These are phyloP conservation scores for Bimastos eiseni DNA, from an alignment of 2,888 invertebrate genomes.

Conservation along the genomic window DNA sequence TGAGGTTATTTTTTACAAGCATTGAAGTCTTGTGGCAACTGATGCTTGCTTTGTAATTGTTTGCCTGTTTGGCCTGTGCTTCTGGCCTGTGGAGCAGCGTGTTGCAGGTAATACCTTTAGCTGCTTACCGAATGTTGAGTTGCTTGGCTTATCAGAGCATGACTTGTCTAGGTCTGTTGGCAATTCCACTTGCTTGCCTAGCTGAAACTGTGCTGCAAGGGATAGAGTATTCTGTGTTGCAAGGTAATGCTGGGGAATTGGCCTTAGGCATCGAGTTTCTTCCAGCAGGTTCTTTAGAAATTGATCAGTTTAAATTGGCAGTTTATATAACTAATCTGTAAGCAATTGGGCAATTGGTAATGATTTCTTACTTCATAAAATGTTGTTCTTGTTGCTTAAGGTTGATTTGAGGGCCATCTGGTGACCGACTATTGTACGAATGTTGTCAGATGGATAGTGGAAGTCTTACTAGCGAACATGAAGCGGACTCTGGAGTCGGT, in stretches of 20 bases:
- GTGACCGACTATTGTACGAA: neutral
- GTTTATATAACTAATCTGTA: too few relatives aligned
- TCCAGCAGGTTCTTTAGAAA: too few relatives aligned
- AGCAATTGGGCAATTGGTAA: too few relatives aligned
- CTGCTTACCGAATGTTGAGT: neutral
- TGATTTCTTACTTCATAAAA: too few relatives aligned
- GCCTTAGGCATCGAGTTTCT: neutral
- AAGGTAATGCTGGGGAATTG: neutral
- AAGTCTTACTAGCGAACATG: constrained; percentile 17
- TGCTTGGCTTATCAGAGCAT: neutral
- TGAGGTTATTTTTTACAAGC: neutral
- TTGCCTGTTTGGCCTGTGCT: neutral
- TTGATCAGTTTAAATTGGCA: too few relatives aligned
- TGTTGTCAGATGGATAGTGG: constrained; percentile 23
- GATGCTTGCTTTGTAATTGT: neutral
- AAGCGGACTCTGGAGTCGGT: constrained; percentile 19
- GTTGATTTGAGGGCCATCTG: too few relatives aligned
- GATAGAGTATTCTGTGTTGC: neutral
- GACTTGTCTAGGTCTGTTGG: neutral
- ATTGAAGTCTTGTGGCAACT: neutral
- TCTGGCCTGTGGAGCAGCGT: neutral
- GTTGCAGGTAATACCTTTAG: neutral
- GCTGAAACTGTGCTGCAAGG: neutral
- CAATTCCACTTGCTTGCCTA: constrained; percentile 4
- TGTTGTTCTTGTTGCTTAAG: too few relatives aligned